Percentiles rank a stretch among this genome's conserved stretches.
phyloP scores from a whole-genome alignment of 2,797 vertebrate genomes.

The Calcarius lapponicus region DNA sequence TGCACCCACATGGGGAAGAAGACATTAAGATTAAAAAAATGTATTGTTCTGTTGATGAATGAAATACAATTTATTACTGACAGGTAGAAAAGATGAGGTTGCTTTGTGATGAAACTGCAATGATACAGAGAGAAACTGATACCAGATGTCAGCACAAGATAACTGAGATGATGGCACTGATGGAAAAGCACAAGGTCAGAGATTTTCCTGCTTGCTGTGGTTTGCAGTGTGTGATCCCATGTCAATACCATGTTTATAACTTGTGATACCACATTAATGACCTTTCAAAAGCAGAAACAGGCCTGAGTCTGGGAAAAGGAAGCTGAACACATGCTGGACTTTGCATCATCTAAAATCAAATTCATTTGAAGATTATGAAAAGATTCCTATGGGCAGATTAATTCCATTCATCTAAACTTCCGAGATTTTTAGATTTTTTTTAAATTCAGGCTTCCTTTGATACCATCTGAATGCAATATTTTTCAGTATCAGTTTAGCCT shows the following conservation, averaged over 20 bases:
- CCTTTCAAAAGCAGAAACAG: neutral
- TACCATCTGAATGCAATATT: neutral
- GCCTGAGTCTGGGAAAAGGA: neutral
- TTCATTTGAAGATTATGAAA: neutral
- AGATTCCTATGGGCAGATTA: neutral
- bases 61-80: neutral
- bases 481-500: neutral
- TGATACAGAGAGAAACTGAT: constrained; percentile 84
- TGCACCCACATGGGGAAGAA: neutral
- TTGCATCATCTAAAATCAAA: neutral
- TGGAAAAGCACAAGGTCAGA: constrained; percentile 95
- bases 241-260: neutral
- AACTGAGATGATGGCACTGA: constrained; percentile 92
- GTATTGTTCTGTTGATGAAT: neutral
- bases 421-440: neutral
- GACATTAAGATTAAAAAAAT: neutral
- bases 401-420: neutral
- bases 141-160: constrained; percentile 91
- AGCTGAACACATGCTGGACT: neutral
- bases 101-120: constrained; percentile 78
- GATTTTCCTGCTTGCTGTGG: neutral
- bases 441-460: neutral
- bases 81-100: constrained; percentile 83
- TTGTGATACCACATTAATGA: neutral
- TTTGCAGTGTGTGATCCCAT: neutral